Evolutionary conservation across 1,140 invertebrate species (phyloP).

Genomic region (Linepithema humile): DNA sequence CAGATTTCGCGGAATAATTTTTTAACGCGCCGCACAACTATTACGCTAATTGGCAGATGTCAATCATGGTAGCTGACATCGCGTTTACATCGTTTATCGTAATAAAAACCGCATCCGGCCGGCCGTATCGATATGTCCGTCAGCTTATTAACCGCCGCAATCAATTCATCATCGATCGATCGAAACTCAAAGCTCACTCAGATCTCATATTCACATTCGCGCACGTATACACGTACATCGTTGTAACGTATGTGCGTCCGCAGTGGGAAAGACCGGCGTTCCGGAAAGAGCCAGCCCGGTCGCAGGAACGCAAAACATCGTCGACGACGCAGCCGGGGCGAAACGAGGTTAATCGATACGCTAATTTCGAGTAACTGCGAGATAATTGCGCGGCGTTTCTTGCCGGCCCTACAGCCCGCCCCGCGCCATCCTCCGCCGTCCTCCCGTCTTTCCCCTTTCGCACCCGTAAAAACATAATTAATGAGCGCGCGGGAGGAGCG

Average conservation of each 20-base stretch:
- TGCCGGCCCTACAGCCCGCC: constrained; percentile 8
- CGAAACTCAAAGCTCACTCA: not conserved
- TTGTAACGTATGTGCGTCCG: not conserved
- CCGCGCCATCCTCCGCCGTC: not conserved
- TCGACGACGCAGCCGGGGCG: not conserved
- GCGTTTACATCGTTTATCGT: constrained; percentile 3
- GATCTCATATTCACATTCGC: not conserved
- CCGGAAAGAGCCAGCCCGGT: constrained; percentile 2
- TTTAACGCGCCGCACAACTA: not conserved
- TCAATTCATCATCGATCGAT: constrained; percentile 43
- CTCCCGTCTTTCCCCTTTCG: not conserved
- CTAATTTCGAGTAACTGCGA: constrained; percentile 66
- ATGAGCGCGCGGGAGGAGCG: constrained; percentile 63
- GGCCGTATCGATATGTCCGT: constrained; percentile 7
- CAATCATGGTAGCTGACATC: constrained; percentile 9
- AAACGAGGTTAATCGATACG: constrained; percentile 72
- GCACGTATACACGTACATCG: not conserved
- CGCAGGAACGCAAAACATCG: constrained; percentile 17
- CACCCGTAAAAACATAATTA: constrained; percentile 70
- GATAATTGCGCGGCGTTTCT: constrained; percentile 60
- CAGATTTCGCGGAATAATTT: constrained; percentile 19
- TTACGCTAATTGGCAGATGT: constrained; percentile 29
- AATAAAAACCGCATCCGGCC: constrained; percentile 26
- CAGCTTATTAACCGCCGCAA: constrained; percentile 13
- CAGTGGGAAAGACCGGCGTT: not conserved